A percentile compares a stretch with the other conserved stretches of the same genome.
Conservation (phyloP, 2,888 invertebrate genomes). For the Chromoteleia sp. region DNA sequence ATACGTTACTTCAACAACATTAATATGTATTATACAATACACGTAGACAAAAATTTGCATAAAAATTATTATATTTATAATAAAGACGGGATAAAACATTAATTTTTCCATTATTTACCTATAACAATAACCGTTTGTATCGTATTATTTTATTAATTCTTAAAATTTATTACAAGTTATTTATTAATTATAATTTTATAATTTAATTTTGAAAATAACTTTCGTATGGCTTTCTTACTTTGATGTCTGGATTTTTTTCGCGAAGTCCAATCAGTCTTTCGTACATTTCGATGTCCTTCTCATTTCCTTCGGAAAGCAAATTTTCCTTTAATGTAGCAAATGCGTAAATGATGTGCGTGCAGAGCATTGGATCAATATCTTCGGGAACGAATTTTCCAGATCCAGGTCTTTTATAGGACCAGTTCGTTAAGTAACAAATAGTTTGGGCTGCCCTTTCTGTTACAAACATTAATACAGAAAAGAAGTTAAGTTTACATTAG, state of each 20-base stretch:
- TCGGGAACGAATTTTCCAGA: constrained; percentile 95
- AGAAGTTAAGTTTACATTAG: background rate
- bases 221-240: constrained; percentile 85
- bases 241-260: constrained; percentile 94
- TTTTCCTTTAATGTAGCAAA: constrained; percentile 96
- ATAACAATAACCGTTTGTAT: too few species aligned
- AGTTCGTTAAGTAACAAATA: constrained; percentile 98
- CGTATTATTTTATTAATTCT: too few species aligned
- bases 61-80: background rate
- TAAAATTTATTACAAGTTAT: background rate
- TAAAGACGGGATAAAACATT: too few species aligned
- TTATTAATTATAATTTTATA: background rate
- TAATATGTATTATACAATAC: too few species aligned
- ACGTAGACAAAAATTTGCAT: too few species aligned
- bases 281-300: constrained; percentile 94
- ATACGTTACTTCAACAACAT: too few species aligned
- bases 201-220: background rate
- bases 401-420: constrained; percentile 96
- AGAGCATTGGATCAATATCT: constrained; percentile 94
- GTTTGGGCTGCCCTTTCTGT: constrained; percentile 93
- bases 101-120: too few species aligned
- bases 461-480: constrained; percentile 71
- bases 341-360: constrained; percentile 97
- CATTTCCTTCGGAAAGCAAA: constrained; percentile 91
- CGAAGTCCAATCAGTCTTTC: constrained; percentile 93